These are phyloP conservation scores for Rallus limicola DNA, from an alignment of 2,113 vertebrate species.

Conservation along the genomic window DNA sequence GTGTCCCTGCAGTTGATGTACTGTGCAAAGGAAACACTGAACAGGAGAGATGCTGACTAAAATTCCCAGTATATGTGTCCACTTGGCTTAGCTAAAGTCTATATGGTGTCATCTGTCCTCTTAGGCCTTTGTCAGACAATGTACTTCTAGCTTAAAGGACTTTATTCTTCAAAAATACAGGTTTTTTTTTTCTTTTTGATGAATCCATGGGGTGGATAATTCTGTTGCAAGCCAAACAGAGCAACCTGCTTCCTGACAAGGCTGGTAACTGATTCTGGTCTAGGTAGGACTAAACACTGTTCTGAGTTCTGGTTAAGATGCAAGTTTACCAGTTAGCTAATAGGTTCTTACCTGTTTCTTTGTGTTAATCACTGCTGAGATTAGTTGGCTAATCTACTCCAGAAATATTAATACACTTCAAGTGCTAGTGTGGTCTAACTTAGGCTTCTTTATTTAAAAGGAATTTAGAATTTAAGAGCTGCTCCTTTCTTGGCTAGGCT, in stretches of 20 bases:
- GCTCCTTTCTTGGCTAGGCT: neutral
- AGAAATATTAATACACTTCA: conserved; percentile 1
- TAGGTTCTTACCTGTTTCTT: neutral
- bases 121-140: neutral
- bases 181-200: neutral
- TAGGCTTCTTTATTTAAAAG: neutral
- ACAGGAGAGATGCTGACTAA: neutral
- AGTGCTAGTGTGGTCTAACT: neutral
- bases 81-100: neutral
- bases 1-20: neutral
- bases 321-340: neutral
- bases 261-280: neutral
- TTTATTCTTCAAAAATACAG: neutral
- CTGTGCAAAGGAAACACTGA: neutral
- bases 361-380: conserved; percentile 9
- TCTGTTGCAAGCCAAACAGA: neutral
- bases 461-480: neutral
- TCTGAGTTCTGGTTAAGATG: neutral
- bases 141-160: neutral
- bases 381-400: conserved; percentile 1
- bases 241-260: neutral
- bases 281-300: neutral
- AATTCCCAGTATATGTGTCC: neutral
- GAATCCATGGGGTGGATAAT: neutral
- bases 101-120: neutral